Percentiles rank a stretch among this genome's conserved stretches.
Conservation (phyloP, 2,797 vertebrate species). For the Crax fasciolata region DNA sequence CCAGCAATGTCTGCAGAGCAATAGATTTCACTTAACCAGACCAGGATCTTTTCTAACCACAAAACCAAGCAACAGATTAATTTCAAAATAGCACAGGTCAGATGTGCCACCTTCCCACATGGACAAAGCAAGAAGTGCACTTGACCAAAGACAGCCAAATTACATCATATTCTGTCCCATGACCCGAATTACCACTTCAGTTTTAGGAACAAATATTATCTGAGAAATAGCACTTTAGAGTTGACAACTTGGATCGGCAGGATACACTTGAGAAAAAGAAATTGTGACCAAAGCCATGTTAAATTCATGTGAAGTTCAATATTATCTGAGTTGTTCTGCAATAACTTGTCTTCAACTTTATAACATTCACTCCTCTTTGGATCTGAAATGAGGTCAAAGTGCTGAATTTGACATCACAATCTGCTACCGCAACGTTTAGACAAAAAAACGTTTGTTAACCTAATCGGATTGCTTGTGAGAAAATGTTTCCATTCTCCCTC, state of each 20-base stretch:
- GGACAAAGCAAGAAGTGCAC: neutral
- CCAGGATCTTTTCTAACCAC: constrained; percentile 66
- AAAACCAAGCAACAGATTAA: constrained; percentile 63
- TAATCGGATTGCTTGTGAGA: constrained; percentile 30
- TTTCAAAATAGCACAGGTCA: constrained; percentile 66
- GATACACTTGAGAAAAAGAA: neutral
- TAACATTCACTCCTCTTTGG: neutral
- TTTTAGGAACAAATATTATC: neutral
- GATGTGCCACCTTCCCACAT: neutral
- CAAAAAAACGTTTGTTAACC: constrained; percentile 46
- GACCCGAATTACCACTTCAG: neutral
- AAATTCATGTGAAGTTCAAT: neutral
- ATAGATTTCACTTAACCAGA: constrained; percentile 65
- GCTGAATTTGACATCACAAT: neutral
- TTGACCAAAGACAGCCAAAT: neutral
- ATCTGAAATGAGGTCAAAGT: constrained; percentile 26
- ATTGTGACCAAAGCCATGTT: neutral
- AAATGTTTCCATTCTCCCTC: constrained; percentile 7
- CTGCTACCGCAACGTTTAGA: constrained; percentile 16
- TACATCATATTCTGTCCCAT: neutral
- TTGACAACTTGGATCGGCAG: neutral
- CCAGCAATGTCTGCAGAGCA: constrained; percentile 70
- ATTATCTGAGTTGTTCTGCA: neutral
- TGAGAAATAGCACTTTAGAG: neutral
- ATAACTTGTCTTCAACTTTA: neutral